phyloP scores from a whole-genome alignment of 2,113 vertebrate genomes.

The Rissa tridactyla region DNA sequence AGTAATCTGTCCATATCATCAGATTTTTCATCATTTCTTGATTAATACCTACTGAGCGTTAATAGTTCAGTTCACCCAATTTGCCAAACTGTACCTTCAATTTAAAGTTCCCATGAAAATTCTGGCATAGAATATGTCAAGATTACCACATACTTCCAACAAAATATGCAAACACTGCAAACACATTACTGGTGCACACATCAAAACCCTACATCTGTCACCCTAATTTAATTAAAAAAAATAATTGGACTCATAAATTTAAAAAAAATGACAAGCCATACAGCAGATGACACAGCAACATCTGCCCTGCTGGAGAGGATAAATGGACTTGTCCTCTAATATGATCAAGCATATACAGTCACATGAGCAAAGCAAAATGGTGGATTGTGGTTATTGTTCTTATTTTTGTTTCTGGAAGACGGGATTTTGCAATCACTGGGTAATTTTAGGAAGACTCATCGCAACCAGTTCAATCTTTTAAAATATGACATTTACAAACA shows the following conservation, averaged over 20 bases:
- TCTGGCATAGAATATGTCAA: neutral
- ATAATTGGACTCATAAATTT: neutral
- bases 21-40: neutral
- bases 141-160: neutral
- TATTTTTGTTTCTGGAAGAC: neutral
- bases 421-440: neutral
- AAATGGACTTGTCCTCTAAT: slow-evolving; percentile 10
- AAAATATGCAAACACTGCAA: neutral
- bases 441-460: neutral
- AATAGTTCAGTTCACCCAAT: neutral
- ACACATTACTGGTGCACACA: neutral
- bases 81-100: neutral
- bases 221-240: neutral
- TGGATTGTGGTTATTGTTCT: neutral
- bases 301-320: neutral
- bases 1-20: neutral
- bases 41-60: neutral
- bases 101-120: neutral
- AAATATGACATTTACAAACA: neutral
- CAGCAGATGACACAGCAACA: neutral
- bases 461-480: neutral
- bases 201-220: neutral
- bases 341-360: slow-evolving; percentile 2
- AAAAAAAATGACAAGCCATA: neutral
- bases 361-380: neutral